These are phyloP conservation scores for Cristatella mucedo DNA, from an alignment of 2,888 invertebrate species.

Conservation along the genomic window DNA sequence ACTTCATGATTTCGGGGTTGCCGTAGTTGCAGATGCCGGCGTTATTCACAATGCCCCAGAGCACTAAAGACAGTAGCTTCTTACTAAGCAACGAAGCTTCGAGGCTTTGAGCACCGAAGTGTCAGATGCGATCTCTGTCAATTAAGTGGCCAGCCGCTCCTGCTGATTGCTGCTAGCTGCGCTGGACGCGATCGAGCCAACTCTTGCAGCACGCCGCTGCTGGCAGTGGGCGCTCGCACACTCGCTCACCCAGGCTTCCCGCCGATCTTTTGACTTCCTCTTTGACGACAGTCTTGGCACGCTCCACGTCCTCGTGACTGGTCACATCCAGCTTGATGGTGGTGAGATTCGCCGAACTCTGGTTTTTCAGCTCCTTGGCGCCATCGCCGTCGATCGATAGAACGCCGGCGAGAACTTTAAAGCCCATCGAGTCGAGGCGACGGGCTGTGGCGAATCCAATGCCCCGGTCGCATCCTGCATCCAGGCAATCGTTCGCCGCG, in stretches of 20 bases:
- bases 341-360: slow-evolving; percentile 17
- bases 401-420: slow-evolving; percentile 26
- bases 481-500: too few relatives aligned
- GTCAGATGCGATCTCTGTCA: too few relatives aligned
- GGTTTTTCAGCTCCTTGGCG: slow-evolving; percentile 14
- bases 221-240: too few relatives aligned
- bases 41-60: slow-evolving; percentile 28
- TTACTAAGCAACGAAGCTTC: too few relatives aligned
- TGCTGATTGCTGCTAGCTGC: too few relatives aligned
- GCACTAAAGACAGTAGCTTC: slow-evolving; percentile 13
- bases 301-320: slow-evolving; percentile 16
- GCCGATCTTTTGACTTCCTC: too few relatives aligned
- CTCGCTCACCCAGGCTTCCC: too few relatives aligned
- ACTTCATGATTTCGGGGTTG: slow-evolving; percentile 23
- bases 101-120: too few relatives aligned
- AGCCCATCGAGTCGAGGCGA: slow-evolving; percentile 19
- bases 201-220: too few relatives aligned
- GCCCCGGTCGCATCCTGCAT: slow-evolving; percentile 26
- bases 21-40: slow-evolving; percentile 25
- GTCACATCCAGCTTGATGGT: slow-evolving; percentile 24
- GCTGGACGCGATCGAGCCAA: too few relatives aligned
- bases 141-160: too few relatives aligned
- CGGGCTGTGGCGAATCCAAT: slow-evolving; percentile 22
- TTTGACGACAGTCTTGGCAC: slow-evolving; percentile 14
- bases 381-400: slow-evolving; percentile 18